Evolutionary conservation across 35 echinoderm and acorn worm species (phyloP), one percentile per base, ranked within the genome.

Genomic region (Acanthaster planci): DNA sequence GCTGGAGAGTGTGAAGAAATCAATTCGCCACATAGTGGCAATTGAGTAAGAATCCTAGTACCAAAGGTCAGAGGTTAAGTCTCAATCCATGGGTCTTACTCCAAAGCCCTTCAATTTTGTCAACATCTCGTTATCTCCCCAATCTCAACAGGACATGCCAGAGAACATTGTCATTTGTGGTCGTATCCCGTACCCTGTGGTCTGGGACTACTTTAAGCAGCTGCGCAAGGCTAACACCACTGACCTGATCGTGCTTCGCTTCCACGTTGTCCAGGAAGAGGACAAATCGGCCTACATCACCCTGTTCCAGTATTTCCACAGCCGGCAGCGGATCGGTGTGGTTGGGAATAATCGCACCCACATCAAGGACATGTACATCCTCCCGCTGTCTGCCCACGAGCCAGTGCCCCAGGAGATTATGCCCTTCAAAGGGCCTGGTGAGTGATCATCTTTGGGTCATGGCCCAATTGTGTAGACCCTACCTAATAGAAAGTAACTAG

Each of bases 201-300:
- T 99, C 7, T 99, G 96, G 91, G 92, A 99, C 72, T 99, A 99
- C 80, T 93, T 99, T 39, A 82, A 80, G 23, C 93, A 94, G 82
- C 82, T 99, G 42, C 42, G 78, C 23, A 85, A 60, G 21, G 84
- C 96, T 0, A 83, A 86, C 21, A 91, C 85, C 7, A 99, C 92
- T 0, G 96, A 99, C 50, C 76, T 99, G 29, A 77, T 84, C 36
- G 84, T 99, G 34, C 55, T 94, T 7, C 80, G 96, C 6, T 90
- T 99, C 39, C 88, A 99, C 19, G 92, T 91, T 18, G 82, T 78
- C 17, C 81, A 93, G 67, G 92, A 94, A 7, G 86, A 88, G 30
- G 96, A 99, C 79, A 88, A 94, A 56, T 32, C 50, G 17, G 68
- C 80, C 15, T 99, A 86, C 76, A 86, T 79, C 16, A 38, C 93